Percentiles rank a stretch among this genome's conserved stretches.
Evolutionary conservation across 1,140 invertebrate genomes (phyloP).

Genomic region (Whitmania pigra): DNA sequence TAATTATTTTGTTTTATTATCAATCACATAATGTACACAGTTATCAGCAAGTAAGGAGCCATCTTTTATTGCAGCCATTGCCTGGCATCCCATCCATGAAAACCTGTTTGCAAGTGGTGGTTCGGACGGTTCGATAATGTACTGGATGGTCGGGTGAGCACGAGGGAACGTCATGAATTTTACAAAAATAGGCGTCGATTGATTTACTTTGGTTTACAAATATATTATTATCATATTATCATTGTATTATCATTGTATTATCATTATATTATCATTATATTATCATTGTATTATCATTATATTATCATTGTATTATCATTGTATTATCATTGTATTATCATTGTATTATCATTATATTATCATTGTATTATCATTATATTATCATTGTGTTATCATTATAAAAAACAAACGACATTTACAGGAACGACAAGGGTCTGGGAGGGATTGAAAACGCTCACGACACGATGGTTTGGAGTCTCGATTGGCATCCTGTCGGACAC

Average conservation of each 20-base stretch:
- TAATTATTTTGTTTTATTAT: neutral
- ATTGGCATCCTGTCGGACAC: slow-evolving; percentile 98
- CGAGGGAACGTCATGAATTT: no score
- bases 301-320: no score
- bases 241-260: no score
- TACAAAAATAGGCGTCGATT: no score
- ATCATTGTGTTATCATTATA: no score
- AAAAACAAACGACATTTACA: slow-evolving; percentile 44
- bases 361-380: no score
- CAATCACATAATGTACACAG: neutral
- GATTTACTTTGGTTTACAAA: no score
- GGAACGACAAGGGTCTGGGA: slow-evolving; percentile 92
- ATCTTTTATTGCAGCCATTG: slow-evolving; percentile 49
- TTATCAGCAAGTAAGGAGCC: neutral
- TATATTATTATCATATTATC: no score
- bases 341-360: no score
- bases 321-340: no score
- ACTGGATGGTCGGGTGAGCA: slow-evolving; percentile 91
- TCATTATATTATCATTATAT: no score
- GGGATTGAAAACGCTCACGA: slow-evolving; percentile 96
- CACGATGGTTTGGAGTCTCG: slow-evolving; percentile 94
- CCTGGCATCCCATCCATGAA: slow-evolving; percentile 96
- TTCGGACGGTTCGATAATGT: slow-evolving; percentile 90
- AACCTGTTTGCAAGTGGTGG: slow-evolving; percentile 88
- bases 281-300: no score